Percentiles rank a stretch among this genome's conserved stretches.
Conservation (phyloP, 2,888 invertebrate species). For the Volucella bombylans region DNA sequence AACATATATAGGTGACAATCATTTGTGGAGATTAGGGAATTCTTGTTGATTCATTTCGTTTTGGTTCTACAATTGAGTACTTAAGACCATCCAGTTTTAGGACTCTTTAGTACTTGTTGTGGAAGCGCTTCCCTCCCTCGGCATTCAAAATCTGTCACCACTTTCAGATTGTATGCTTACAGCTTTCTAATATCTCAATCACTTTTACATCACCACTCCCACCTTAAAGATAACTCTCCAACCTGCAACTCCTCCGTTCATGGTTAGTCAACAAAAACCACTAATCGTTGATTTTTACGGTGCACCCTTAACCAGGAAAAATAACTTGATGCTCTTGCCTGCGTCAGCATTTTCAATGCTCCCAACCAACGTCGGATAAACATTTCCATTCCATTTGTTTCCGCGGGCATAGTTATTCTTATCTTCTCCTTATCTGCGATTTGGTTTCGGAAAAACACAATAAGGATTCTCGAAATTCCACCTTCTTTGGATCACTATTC, state of each 20-base stretch:
- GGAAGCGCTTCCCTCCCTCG: no score
- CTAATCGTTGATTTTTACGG: conserved; percentile 55
- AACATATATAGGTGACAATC: no score
- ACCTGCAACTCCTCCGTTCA: conserved; percentile 29
- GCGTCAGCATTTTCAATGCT: conserved; percentile 56
- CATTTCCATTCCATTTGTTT: conserved; percentile 64
- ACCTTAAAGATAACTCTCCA: no score
- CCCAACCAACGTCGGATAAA: conserved; percentile 44
- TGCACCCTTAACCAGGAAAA: conserved; percentile 30
- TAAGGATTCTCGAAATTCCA: conserved; percentile 9
- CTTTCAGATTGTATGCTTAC: no score
- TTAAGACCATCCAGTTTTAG: no score
- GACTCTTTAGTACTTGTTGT: no score
- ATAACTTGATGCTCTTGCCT: conserved; percentile 22
- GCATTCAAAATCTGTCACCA: no score
- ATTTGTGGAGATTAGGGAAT: no score
- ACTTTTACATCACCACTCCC: no score
- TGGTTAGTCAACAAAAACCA: conserved; percentile 39
- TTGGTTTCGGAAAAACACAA: conserved; percentile 21
- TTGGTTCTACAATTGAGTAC: no score
- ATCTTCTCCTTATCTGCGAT: conserved; percentile 53
- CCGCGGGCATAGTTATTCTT: conserved; percentile 54
- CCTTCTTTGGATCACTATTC: conserved; percentile 27
- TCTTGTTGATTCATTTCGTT: no score
- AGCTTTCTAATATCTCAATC: no score